Base-by-base conservation (phyloP, 2,797 vertebrate genomes). In the Danio aesculapii region DNA sequence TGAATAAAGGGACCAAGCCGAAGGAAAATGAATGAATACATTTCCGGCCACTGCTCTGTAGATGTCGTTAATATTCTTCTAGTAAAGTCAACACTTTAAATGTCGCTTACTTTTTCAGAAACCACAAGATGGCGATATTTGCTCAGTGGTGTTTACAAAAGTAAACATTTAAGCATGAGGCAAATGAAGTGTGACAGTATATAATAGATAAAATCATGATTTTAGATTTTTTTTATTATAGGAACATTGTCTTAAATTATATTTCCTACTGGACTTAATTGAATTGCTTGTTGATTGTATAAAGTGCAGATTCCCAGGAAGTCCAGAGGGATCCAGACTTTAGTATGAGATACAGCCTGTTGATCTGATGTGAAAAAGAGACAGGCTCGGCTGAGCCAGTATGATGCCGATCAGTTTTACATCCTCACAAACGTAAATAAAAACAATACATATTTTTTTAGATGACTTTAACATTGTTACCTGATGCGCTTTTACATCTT, bases 51-150 rank as follows among this genome's bases (percentile, higher is more conserved):
- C 44, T 72, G 53, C n/a, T 52, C 73, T 57, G 62, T 52, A 77
- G 84, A 55, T 83, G 67, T 43, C 52, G 43, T 77, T 43, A 81
- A 68, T 68, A 30, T 58, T 49, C 61, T 53, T 67, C 39, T 30
- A 41, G 9, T 67, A 6, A 53, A 47, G 6, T 44, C 58, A 50
- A 39, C 6, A 46, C 6, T 11, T 49, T 43, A 30, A 39, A 30
- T 11, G 9, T 12, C 4, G 11, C 7, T 17, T 16, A 4, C 9
- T 46, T 11, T 3, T 46, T 12, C 10, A 43, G 21, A 6, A 41
- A 52, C 63, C 84, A 74, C 81, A 66, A 77, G 81, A 72, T 8
- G 68, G 74, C 69, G 58, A 41, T 47, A 57, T 66, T 50, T 70
- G 11, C 47, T 63, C 5, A 62, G 8, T n/a, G 59, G 16, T 77